Base-by-base conservation (phyloP, 2,888 invertebrate genomes). In the Stenodema calcarata region DNA sequence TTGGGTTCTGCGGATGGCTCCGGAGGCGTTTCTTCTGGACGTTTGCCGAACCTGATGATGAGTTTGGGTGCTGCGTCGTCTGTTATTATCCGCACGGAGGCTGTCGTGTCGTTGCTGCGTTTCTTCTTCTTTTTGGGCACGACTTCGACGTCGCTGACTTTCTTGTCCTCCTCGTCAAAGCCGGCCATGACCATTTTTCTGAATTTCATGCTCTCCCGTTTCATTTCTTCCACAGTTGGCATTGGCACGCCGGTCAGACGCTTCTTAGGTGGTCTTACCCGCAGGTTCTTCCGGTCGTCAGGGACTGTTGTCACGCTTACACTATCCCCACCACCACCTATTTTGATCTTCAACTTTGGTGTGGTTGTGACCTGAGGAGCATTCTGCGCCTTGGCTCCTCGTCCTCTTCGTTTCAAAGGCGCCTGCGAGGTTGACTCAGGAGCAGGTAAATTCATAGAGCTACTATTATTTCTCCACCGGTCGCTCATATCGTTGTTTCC, bases 161-260 rank as follows among this genome's bases (percentile, higher is more conserved):
- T 69, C 90, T 90, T 82, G 89, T 89, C 88, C 92, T 91, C 89
- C 90, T 90, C 95, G 89, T 93, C 93, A 90, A 96, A 96, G 90
- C 95, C 95, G 4, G 96, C 96, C 95, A 96, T 96, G 2, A 97
- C 95, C 93, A 94, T 94, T 88, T 95, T 94, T 18, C 97, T 93
- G 91, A 94, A 97, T 90, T 96, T 96, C 97, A 97, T 97, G 89
- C 95, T 96, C 90, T 97, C 96, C 1, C 96, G 93, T 88, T 94
- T 95, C 79, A 96, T 91, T 90, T 96, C 96, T 91, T 97, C 96
- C 88, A 96, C 94, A 88, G 94, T 95, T 0, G 95, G 95, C 18
- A 93, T 93, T 47, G 89, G 87, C 87, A 88, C 88, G 87, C 92
- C 93, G 54, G 94, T 92, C 35, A 95, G 91, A 18, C 96, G 94